These are phyloP conservation scores for Myzus persicae DNA, from an alignment of 1,140 invertebrate species.

Conservation along the genomic window DNA sequence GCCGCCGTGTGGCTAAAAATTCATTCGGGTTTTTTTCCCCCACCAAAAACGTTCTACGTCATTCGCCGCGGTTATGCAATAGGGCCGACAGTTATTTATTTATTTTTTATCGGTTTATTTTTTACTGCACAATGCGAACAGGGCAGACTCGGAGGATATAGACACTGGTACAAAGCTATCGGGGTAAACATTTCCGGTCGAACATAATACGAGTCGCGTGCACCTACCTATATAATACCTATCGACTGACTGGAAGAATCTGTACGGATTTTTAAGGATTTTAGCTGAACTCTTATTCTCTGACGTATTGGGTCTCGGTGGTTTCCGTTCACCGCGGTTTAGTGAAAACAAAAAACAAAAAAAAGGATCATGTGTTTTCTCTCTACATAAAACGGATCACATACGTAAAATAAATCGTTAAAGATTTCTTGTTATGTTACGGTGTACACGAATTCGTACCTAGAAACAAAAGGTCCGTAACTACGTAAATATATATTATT, in stretches of 20 bases:
- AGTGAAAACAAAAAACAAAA: neutral
- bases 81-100: neutral
- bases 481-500: neutral
- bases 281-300: neutral
- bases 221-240: neutral
- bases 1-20: neutral
- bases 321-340: neutral
- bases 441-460: neutral
- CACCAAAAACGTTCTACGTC: neutral
- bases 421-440: neutral
- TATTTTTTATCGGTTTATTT: constrained; percentile 9
- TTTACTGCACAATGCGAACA: neutral
- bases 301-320: neutral
- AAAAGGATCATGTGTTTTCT: neutral
- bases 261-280: neutral
- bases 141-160: neutral
- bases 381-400: neutral
- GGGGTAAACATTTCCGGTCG: neutral
- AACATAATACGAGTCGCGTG: neutral
- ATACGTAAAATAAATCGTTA: neutral
- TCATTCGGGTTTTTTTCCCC: neutral
- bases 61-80: neutral
- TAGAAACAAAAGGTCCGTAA: neutral
- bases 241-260: neutral
- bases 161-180: neutral